Base-by-base conservation (phyloP, 2,113 vertebrate species). In the Pteronura brasiliensis region DNA sequence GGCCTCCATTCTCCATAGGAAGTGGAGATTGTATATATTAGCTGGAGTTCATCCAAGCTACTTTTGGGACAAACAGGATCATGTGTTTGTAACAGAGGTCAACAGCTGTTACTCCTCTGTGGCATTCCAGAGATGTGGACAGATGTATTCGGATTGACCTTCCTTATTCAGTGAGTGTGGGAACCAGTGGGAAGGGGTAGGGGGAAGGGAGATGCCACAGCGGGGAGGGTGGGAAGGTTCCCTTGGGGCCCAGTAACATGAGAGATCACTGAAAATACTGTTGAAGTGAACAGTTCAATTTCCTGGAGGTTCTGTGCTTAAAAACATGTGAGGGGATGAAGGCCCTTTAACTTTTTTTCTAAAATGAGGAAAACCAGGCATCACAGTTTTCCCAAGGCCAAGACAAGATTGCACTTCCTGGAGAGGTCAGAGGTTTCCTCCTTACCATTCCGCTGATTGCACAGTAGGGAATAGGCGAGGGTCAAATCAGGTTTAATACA, bases 71-170 rank as follows among this genome's bases (percentile, higher is more conserved):
- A 96, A 98, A 96, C 95, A 98, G 88, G 97, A 97, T 96, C 96
- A 96, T 93, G 95, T 93, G 91, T 88, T 98, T 8, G 1, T 67
- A 93, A 93, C 91, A 97, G 95, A 96, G 96, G 94, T 98, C 96
- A 98, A 95, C 98, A 98, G 98, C 98, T 98, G 98, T 95, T 97
- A 86, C 90, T 97, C 80, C 85, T 98, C 97, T 94, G 87, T 92
- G 96, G 85, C 96, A 97, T 97, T 97, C 95, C 65, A 9, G 88
- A 94, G 94, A 97, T 97, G 96, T 31, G 91, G 97, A 98, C 96
- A 98, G 97, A 98, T 98, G 97, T 91, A 92, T 96, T 97, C 84
- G 52, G 84, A 97, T 1, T 95, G 97, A 98, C 97, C 97, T 97
- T 96, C 81, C 96, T 95, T 18, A 79, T 57, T 89, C 85, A 95